phyloP scores from a whole-genome alignment of 2,113 vertebrate genomes.

The Telmatochromis sp. region DNA sequence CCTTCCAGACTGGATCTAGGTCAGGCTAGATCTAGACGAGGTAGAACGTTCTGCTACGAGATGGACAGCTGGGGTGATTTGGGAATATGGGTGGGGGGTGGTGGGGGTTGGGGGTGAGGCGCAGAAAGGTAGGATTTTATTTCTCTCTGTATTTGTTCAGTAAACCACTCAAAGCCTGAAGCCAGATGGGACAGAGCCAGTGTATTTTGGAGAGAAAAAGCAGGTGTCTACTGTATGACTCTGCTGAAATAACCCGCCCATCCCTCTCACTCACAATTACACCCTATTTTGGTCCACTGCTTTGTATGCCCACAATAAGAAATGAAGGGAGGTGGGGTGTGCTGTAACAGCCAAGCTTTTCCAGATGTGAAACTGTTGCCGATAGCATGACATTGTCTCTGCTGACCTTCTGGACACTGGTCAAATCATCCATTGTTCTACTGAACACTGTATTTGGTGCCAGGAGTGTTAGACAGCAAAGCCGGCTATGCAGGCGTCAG shows the following conservation, averaged over 20 bases:
- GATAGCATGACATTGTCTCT: conserved; percentile 10
- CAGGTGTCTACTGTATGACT: conserved; percentile 7
- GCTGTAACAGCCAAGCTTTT: neutral
- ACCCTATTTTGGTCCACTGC: neutral
- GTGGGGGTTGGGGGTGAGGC: fast-evolving
- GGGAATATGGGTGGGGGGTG: neutral
- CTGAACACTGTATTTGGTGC: neutral
- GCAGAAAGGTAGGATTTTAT: neutral
- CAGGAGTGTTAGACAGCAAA: neutral
- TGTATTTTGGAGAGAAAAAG: conserved; percentile 12
- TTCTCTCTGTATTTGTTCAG: neutral
- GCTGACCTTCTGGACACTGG: conserved; percentile 17
- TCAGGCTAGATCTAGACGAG: conserved; percentile 4
- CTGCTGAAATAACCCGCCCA: neutral
- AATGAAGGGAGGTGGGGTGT: neutral
- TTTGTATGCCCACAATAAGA: conserved; percentile 12
- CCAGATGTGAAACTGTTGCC: neutral
- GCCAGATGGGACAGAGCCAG: conserved; percentile 31
- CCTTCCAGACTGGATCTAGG: conserved; percentile 27
- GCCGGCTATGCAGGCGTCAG: neutral
- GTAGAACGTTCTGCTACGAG: neutral
- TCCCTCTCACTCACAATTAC: neutral
- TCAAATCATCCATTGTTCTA: conserved; percentile 9
- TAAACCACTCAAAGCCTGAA: neutral
- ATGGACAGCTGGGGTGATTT: neutral